Evolutionary conservation across 23 tunicate genomes (phyloP).

Genomic region (Ciona savignyi): DNA sequence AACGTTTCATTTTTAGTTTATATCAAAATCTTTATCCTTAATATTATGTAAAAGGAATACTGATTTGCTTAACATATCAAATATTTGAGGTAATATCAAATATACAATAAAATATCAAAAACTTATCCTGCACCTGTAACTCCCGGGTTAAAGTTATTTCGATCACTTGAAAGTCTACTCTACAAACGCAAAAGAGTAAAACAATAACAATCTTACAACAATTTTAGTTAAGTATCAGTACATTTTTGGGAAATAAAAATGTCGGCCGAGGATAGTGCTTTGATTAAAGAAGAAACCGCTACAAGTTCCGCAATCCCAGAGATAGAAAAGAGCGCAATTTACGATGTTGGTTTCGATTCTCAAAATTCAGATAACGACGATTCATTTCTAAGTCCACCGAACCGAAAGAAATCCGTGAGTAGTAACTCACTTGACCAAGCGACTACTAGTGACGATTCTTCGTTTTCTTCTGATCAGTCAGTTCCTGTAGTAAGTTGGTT

Average conservation of each 20-base stretch:
- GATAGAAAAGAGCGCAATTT: not conserved
- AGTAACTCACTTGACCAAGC: not conserved
- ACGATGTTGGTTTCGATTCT: not conserved
- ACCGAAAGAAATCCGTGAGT: not conserved
- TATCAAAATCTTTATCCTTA: too few relatives aligned
- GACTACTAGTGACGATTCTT: not conserved
- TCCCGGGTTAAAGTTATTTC: not conserved
- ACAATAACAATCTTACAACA: too few relatives aligned
- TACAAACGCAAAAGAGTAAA: too few relatives aligned
- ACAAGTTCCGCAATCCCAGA: not conserved
- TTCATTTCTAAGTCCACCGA: not conserved
- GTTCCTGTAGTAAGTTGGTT: too few relatives aligned
- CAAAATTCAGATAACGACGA: not conserved
- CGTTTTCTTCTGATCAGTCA: not conserved
- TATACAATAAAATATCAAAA: not conserved
- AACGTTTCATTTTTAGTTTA: too few relatives aligned
- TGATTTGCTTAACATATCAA: too few relatives aligned
- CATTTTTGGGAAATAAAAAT: not conserved
- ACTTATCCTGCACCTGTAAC: not conserved
- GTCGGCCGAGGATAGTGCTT: not conserved
- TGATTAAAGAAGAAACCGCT: not conserved
- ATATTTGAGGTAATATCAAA: too few relatives aligned
- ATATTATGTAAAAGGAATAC: too few relatives aligned
- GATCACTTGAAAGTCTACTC: too few relatives aligned
- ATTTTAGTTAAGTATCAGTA: too few relatives aligned